These are phyloP conservation scores for Andrena chrysosceles DNA, from an alignment of 2,888 invertebrate genomes.

Conservation along the genomic window DNA sequence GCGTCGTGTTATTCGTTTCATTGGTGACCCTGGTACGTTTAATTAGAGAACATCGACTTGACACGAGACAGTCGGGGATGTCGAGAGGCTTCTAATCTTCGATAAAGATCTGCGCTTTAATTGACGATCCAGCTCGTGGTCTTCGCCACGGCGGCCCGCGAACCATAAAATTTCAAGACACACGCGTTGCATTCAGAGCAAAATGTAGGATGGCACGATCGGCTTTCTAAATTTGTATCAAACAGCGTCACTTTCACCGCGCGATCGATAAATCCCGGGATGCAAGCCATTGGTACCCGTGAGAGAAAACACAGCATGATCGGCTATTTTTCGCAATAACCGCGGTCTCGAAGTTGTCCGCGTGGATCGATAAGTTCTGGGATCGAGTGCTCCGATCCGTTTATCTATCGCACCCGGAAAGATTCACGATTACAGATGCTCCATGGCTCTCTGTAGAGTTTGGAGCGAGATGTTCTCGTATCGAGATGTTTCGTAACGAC, in stretches of 20 bases:
- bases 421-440: slow-evolving; percentile 26
- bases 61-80: background rate
- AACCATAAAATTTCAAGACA: slow-evolving; percentile 9
- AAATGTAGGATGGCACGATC: slow-evolving; percentile 62
- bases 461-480: slow-evolving; percentile 9
- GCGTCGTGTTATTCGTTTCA: background rate
- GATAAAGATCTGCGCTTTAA: slow-evolving; percentile 43
- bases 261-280: slow-evolving; percentile 66
- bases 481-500: slow-evolving; percentile 43
- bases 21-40: background rate
- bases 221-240: slow-evolving; percentile 83
- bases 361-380: slow-evolving; percentile 47
- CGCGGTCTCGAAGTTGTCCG: slow-evolving; percentile 11
- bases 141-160: background rate
- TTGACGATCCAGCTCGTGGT: slow-evolving; percentile 10
- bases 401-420: slow-evolving; percentile 34
- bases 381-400: background rate
- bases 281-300: slow-evolving; percentile 38
- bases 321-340: slow-evolving; percentile 44
- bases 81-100: background rate
- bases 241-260: slow-evolving; percentile 80
- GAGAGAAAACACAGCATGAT: slow-evolving; percentile 61
- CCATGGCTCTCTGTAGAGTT: slow-evolving; percentile 13
- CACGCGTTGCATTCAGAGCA: slow-evolving; percentile 57
- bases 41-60: slow-evolving; percentile 19